Evolutionary conservation across 2,113 vertebrate species (phyloP).

Genomic region (Tringa solitaria): DNA sequence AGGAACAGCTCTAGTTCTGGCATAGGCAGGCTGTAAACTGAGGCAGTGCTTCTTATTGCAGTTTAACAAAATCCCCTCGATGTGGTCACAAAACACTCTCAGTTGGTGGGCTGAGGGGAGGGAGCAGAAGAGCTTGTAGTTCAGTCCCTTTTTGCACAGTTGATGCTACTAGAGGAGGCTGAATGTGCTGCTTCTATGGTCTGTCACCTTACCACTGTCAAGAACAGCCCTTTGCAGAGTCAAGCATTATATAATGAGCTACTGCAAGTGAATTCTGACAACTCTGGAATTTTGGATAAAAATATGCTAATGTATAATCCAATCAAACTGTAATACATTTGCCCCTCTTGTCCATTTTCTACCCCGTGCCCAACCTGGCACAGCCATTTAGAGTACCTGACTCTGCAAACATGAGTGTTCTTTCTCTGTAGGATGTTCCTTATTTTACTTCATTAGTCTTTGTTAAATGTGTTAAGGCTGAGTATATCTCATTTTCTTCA

Average conservation of each 20-base stretch:
- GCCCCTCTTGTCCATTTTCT: not conserved
- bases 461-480: not conserved
- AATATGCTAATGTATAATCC: not conserved
- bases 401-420: not conserved
- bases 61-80: not conserved
- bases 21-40: not conserved
- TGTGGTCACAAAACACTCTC: not conserved
- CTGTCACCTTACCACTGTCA: not conserved
- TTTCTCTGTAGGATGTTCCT: not conserved
- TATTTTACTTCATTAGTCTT: slow-evolving; percentile 2
- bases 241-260: not conserved
- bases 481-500: not conserved
- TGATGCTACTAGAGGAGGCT: not conserved
- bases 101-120: not conserved
- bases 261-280: not conserved
- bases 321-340: not conserved
- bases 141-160: not conserved
- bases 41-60: not conserved
- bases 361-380: not conserved
- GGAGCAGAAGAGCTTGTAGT: not conserved
- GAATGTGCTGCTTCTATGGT: not conserved
- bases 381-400: not conserved
- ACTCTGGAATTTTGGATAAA: not conserved
- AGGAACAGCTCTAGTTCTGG: not conserved
- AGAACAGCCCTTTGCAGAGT: not conserved